These are phyloP conservation scores for Meteorus sp. DNA, from an alignment of 1,140 invertebrate species.

Conservation along the genomic window DNA sequence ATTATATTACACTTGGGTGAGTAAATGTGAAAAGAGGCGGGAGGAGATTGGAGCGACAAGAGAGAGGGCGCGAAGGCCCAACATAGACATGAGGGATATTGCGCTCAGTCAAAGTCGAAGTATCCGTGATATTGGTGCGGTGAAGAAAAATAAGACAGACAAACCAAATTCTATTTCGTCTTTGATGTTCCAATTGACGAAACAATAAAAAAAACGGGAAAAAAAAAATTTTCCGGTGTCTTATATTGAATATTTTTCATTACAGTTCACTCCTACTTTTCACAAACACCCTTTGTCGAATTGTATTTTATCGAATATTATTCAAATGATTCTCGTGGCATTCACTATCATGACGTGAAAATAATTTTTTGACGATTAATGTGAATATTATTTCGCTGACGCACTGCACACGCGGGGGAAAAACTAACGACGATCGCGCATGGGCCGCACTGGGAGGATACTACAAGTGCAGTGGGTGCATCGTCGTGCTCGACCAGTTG, in stretches of 20 bases:
- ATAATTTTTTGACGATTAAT: no score
- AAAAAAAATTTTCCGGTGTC: no score
- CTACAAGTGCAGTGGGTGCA: conserved; percentile 42
- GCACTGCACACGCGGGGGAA: not conserved
- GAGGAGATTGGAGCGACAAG: conserved; percentile 3
- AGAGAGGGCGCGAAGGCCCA: conserved; percentile 7
- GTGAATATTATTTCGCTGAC: no score
- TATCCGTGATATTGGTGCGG: conserved; percentile 7
- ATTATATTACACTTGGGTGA: not conserved
- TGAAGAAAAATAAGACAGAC: not conserved
- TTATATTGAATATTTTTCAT: no score
- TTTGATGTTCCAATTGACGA: not conserved
- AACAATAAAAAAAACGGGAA: not conserved
- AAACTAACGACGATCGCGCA: conserved; percentile 16
- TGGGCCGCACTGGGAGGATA: conserved; percentile 27
- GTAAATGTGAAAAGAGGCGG: conserved; percentile 5
- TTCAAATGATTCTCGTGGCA: no score
- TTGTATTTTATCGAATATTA: no score
- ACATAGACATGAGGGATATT: conserved; percentile 22
- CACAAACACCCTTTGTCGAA: no score
- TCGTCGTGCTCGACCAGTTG: conserved; percentile 35
- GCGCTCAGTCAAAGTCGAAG: conserved; percentile 25
- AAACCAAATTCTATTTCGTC: conserved; percentile 4
- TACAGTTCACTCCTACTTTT: no score
- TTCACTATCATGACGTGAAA: no score